These are phyloP conservation scores for Phallusia fumigata DNA, from an alignment of 23 tunicate genomes.

Conservation along the genomic window DNA sequence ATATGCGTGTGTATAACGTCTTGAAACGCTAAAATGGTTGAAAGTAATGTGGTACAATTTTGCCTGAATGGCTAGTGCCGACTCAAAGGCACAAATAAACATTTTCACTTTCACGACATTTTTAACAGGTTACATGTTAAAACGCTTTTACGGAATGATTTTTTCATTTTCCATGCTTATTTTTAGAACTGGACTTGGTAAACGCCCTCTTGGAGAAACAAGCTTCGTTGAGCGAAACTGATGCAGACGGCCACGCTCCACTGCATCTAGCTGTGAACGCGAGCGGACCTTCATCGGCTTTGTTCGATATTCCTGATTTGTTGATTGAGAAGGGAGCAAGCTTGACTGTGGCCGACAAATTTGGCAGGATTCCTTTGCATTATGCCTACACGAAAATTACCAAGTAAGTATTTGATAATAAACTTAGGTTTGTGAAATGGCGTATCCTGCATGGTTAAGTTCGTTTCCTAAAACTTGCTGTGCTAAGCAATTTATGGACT, in stretches of 20 bases:
- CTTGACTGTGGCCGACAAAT: constrained; percentile 67
- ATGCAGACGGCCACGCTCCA: constrained; percentile 76
- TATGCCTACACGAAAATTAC: constrained; percentile 82
- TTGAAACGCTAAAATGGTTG: too few relatives aligned
- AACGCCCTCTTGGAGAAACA: constrained; percentile 81
- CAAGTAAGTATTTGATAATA: constrained; percentile 67
- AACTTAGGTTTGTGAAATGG: too few relatives aligned
- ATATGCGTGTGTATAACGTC: too few relatives aligned
- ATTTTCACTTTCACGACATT: too few relatives aligned
- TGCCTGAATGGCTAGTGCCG: too few relatives aligned
- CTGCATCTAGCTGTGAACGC: constrained; percentile 97
- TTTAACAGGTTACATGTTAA: too few relatives aligned
- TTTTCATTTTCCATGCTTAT: too few relatives aligned
- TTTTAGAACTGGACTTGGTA: constrained; percentile 91
- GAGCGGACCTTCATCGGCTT: constrained; percentile 80
- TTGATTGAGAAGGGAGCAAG: constrained; percentile 91
- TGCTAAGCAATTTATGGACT: too few relatives aligned
- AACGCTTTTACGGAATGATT: too few relatives aligned
- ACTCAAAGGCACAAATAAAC: too few relatives aligned
- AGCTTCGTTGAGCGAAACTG: constrained; percentile 74
- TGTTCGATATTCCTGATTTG: constrained; percentile 93
- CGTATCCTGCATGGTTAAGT: too few relatives aligned
- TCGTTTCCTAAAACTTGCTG: not conserved
- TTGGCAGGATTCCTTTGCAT: constrained; percentile 92
- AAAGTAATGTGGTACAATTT: too few relatives aligned